These are phyloP conservation scores for Liposcelis brunnea DNA, from an alignment of 2,888 invertebrate genomes.

Conservation along the genomic window DNA sequence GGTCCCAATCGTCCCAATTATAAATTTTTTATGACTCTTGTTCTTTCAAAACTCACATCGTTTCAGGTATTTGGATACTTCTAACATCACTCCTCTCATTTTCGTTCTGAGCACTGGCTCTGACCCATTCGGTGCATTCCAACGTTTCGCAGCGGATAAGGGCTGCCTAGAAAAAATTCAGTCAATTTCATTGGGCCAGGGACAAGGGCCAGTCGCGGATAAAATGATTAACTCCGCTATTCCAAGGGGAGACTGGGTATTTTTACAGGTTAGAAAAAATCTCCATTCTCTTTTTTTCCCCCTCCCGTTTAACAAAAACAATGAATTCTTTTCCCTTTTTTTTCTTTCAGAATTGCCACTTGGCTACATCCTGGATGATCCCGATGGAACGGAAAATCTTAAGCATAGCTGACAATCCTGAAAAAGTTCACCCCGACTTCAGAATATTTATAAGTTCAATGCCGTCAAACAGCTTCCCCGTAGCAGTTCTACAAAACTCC, in stretches of 20 bases:
- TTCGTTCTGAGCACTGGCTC: conserved; percentile 79
- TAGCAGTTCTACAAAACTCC: conserved; percentile 79
- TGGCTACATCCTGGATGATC: conserved; percentile 88
- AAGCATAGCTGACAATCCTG: conserved; percentile 46
- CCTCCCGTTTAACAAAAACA: no score
- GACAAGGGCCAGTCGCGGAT: conserved; percentile 80
- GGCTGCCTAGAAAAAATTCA: conserved; percentile 47
- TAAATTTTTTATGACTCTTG: neutral
- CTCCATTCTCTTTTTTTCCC: no score
- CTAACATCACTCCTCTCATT: conserved; percentile 55
- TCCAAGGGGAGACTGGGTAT: conserved; percentile 69
- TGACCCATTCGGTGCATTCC: conserved; percentile 70
- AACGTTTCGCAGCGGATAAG: conserved; percentile 62
- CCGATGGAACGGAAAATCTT: conserved; percentile 62
- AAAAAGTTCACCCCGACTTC: conserved; percentile 50
- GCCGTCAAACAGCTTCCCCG: conserved; percentile 73
- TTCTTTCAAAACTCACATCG: neutral
- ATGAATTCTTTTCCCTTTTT: conserved; percentile 8
- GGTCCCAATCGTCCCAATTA: no score
- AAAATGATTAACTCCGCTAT: conserved; percentile 54
- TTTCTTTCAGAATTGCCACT: conserved; percentile 65
- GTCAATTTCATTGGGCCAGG: conserved; percentile 79
- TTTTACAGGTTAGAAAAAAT: conserved; percentile 49
- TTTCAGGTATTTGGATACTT: conserved; percentile 55
- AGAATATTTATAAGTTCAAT: conserved; percentile 77